Evolutionary conservation across 2,113 vertebrate genomes (phyloP).

Genomic region (Balaenoptera acutorostrata): DNA sequence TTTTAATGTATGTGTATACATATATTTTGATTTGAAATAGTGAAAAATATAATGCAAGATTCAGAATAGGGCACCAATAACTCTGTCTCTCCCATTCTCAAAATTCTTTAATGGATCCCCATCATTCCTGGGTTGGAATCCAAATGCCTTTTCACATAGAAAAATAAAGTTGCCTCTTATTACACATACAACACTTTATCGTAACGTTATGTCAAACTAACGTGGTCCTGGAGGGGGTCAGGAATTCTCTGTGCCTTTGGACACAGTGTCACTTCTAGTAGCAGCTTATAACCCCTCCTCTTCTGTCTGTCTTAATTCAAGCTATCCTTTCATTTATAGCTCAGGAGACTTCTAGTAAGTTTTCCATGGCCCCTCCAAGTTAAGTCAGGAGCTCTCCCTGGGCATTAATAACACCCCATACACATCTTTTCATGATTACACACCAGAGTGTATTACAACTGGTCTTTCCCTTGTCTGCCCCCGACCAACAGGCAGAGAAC

Average conservation of each 20-base stretch:
- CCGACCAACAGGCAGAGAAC: rapidly evolving
- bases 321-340: neutral
- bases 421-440: neutral
- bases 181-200: rapidly evolving
- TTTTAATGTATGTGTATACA: neutral
- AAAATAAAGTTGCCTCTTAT: neutral
- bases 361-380: neutral
- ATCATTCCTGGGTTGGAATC: neutral
- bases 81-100: neutral
- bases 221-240: neutral
- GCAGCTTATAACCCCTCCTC: neutral
- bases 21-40: neutral
- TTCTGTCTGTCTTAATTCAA: neutral
- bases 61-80: neutral
- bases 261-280: neutral
- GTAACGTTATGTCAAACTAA: neutral
- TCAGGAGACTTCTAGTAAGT: neutral
- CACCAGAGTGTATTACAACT: neutral
- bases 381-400: neutral
- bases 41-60: neutral
- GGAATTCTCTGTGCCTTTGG: neutral
- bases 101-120: neutral
- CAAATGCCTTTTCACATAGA: neutral
- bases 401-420: neutral
- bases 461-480: neutral